Evolutionary conservation across 2,888 invertebrate genomes (phyloP).

Genomic region (Lathronympha strigana): DNA sequence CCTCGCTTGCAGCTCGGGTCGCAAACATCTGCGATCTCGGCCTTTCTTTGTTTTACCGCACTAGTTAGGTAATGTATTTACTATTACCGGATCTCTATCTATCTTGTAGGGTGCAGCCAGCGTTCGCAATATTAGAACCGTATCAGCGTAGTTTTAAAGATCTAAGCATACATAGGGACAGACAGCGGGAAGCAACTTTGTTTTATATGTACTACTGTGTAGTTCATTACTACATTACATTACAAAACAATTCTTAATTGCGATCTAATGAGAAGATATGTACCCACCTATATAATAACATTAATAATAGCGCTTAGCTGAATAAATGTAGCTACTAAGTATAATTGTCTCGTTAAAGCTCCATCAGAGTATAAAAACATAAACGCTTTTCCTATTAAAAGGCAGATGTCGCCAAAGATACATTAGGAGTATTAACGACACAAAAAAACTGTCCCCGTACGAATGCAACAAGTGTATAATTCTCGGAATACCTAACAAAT

Average conservation of each 20-base stretch:
- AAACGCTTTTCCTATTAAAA: slow-evolving; percentile 40
- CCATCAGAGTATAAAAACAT: slow-evolving; percentile 27
- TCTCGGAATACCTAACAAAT: slow-evolving; percentile 83
- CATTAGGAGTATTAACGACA: slow-evolving; percentile 48
- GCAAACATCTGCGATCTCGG: no score
- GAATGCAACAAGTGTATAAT: slow-evolving; percentile 78
- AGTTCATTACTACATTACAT: no score
- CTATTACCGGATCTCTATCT: no score
- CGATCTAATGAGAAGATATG: background rate
- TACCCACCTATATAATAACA: background rate
- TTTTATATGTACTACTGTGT: no score
- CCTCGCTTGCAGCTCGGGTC: no score
- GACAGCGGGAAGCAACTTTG: no score
- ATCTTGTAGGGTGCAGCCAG: no score
- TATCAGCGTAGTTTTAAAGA: no score
- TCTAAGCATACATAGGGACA: no score
- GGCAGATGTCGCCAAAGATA: slow-evolving; percentile 40
- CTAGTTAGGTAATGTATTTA: no score
- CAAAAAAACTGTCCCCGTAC: slow-evolving; percentile 51
- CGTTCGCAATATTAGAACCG: no score
- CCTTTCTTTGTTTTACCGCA: no score
- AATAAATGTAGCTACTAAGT: slow-evolving; percentile 19
- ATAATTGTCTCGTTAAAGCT: slow-evolving; percentile 20
- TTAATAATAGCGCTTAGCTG: slow-evolving; percentile 1
- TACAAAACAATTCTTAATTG: background rate